phyloP scores from a whole-genome alignment of 1,140 invertebrate genomes.

The Brachionus rotundiformis region DNA sequence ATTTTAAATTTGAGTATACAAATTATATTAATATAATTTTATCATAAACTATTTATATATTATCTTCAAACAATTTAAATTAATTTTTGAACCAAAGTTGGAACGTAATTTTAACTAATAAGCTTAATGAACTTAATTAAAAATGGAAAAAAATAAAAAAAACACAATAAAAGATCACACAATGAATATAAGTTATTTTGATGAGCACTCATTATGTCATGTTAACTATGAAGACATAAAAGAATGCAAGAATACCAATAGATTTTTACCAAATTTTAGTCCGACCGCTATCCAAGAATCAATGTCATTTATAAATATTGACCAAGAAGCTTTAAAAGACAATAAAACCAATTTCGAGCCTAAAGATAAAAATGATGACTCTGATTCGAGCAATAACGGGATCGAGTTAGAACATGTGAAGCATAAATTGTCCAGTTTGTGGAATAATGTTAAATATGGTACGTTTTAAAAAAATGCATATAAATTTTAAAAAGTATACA shows the following conservation, averaged over 20 bases:
- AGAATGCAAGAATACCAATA: not conserved
- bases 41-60: constrained; percentile 34
- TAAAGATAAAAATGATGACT: not conserved
- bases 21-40: not conserved
- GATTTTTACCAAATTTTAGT: not conserved
- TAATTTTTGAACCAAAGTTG: not conserved
- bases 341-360: not conserved
- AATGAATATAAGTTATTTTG: not conserved
- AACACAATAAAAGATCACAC: not conserved
- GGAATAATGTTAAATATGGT: constrained; percentile 52
- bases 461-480: not conserved
- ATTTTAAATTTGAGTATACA: too few relatives aligned
- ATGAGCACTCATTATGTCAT: not conserved
- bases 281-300: not conserved
- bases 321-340: not conserved
- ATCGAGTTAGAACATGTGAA: constrained; percentile 28
- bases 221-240: not conserved
- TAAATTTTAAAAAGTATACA: not conserved
- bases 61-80: not conserved
- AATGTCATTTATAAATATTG: not conserved
- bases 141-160: not conserved
- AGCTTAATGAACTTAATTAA: not conserved
- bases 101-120: constrained; percentile 7
- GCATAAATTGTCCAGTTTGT: constrained; percentile 28
- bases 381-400: not conserved